Evolutionary conservation across 1,140 invertebrate genomes (phyloP).

Genomic region (Drosophila tropicalis): DNA sequence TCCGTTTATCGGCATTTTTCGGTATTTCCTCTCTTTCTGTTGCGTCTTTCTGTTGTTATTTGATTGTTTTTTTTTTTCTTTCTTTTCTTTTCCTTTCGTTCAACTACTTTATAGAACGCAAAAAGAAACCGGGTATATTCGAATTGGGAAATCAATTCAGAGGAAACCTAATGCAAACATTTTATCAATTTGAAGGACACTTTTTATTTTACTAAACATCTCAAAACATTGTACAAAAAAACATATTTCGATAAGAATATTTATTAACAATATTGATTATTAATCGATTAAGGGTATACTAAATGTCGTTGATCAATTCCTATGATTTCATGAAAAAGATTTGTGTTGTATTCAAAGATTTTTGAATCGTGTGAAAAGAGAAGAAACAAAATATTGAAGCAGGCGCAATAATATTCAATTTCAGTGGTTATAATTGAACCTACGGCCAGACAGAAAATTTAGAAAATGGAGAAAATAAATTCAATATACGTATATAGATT

Average conservation of each 20-base stretch:
- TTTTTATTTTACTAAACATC: too few relatives aligned
- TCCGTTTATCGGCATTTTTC: constrained; percentile 72
- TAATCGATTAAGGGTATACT: not conserved
- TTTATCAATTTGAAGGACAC: not conserved
- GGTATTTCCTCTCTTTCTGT: not conserved
- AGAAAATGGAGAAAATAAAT: not conserved
- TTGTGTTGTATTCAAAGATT: not conserved
- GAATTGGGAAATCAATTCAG: too few relatives aligned
- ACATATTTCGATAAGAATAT: too few relatives aligned
- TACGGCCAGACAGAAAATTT: constrained; percentile 36
- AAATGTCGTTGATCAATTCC: constrained; percentile 1
- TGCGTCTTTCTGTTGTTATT: constrained; percentile 16
- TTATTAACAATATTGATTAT: too few relatives aligned
- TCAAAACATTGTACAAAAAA: too few relatives aligned
- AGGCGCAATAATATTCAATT: constrained; percentile 50
- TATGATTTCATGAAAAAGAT: not conserved
- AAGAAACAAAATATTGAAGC: not conserved
- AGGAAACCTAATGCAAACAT: not conserved
- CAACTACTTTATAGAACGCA: not conserved
- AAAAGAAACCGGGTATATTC: not conserved
- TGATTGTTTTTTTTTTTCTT: constrained; percentile 35
- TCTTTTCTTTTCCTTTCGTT: too few relatives aligned
- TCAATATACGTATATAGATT: not conserved
- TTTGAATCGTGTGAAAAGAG: constrained; percentile 9
- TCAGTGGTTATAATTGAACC: constrained; percentile 55